Evolutionary conservation across 1,140 invertebrate genomes (phyloP), one percentile per base, ranked within the genome.

Genomic region (Drosophila carrolli): DNA sequence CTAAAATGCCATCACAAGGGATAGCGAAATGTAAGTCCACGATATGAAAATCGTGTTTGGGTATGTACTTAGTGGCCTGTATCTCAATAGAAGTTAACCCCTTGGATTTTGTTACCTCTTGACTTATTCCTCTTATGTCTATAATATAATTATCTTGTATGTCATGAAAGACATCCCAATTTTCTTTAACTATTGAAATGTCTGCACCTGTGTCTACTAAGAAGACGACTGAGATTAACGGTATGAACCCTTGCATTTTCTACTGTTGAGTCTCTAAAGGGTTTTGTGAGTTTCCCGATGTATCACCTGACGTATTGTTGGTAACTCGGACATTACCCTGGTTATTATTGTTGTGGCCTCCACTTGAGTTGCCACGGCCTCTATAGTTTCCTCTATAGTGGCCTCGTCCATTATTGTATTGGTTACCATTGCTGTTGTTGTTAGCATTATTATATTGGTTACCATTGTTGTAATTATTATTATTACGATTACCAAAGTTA

Each of bases 181-280:
- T 32, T 53, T 46, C 37, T 13, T 67, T 53, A 29, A 67, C 19
- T 7, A 53, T 16, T 13, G 29, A 58, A 48, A 66, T 58, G 13
- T 58, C 62, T 56, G 27, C 62, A 48, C 40, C 40, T 13, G 62
- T 65, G 23, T 50, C 61, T 56, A 65, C 40, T 65, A 65, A 48
- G 48, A 65, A 56, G 32, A 19, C 29, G 29, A 32, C 6, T 32
- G 29, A 32, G 29, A 32, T 32, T 23, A 23, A 23, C 23, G 23
- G 23, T 32, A 32, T 32, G 6, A 32, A 32, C 29, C 29, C 29
- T 32, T 32, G 29, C 7, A 32, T 32, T 8, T 32, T 32, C 29
- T 32, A 32, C 29, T 32, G 29, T 32, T 7, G 29, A 32, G 8
- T 8, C 6, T 32, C 6, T 32, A 7, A 32, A 32, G 29, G 29